Evolutionary conservation across 2,797 vertebrate genomes (phyloP).

Genomic region (Malurus leucopterus): DNA sequence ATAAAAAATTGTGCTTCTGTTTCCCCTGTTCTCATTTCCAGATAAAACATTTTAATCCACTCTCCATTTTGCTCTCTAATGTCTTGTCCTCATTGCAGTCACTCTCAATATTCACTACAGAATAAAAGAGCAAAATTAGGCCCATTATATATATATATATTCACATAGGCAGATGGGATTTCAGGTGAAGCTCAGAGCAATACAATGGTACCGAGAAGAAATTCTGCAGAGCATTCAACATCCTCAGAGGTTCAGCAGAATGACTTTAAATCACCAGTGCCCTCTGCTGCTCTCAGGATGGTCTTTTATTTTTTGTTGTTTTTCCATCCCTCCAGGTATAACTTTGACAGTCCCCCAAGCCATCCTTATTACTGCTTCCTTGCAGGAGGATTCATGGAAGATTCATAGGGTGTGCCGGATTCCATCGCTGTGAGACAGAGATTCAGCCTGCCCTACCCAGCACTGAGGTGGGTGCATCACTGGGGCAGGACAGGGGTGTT

Average conservation of each 20-base stretch:
- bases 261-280: slow-evolving; percentile 41
- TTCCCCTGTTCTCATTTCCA: neutral
- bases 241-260: neutral
- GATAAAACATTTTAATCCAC: neutral
- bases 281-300: neutral
- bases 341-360: neutral
- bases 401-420: neutral
- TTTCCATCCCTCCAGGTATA: neutral
- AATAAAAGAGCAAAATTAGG: neutral
- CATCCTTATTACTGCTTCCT: neutral
- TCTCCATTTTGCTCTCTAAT: neutral
- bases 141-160: neutral
- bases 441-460: neutral
- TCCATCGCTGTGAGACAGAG: neutral
- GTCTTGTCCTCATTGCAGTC: neutral
- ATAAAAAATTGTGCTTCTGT: neutral
- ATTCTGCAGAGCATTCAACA: neutral
- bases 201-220: neutral
- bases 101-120: neutral
- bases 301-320: neutral
- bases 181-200: neutral
- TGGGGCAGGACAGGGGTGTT: neutral
- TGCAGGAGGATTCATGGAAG: neutral
- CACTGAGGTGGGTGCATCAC: accelerated
- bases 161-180: neutral